Conservation (phyloP, 1,140 invertebrate species). For the Episyrphus balteatus region DNA sequence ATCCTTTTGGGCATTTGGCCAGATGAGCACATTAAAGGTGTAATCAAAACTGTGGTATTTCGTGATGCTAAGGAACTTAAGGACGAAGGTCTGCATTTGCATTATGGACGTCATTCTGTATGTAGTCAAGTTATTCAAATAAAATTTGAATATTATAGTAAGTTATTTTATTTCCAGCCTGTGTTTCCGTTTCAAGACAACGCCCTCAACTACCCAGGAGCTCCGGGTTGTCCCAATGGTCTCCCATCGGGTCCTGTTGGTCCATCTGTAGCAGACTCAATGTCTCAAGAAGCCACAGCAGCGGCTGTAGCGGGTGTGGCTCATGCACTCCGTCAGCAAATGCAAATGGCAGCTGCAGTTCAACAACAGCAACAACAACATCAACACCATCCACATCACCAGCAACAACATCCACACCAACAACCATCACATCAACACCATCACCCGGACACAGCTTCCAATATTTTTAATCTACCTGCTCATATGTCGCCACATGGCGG, state of each 20-base stretch:
- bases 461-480: slow-evolving; percentile 30
- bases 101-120: slow-evolving; percentile 36
- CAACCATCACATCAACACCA: slow-evolving; percentile 35
- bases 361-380: slow-evolving; percentile 39
- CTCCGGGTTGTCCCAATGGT: slow-evolving; percentile 24
- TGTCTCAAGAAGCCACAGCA: slow-evolving; percentile 34
- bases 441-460: slow-evolving; percentile 22
- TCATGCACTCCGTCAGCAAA: slow-evolving; percentile 57
- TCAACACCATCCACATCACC: slow-evolving; percentile 42
- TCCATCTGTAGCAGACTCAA: slow-evolving; percentile 18
- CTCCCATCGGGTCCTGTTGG: slow-evolving; percentile 9
- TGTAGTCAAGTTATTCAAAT: slow-evolving; percentile 7
- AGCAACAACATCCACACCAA: slow-evolving; percentile 43
- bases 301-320: slow-evolving; percentile 37
- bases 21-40: slow-evolving; percentile 82
- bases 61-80: slow-evolving; percentile 66
- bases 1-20: slow-evolving; percentile 85
- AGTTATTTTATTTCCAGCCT: slow-evolving; percentile 17
- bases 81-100: slow-evolving; percentile 44
- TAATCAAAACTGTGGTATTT: slow-evolving; percentile 84
- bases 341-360: slow-evolving; percentile 58
- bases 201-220: slow-evolving; percentile 28
- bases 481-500: slow-evolving; percentile 24
- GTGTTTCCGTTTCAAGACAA: slow-evolving; percentile 34
- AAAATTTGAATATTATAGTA: background rate